A percentile compares a stretch with the other conserved stretches of the same genome.
These are phyloP conservation scores for Onychostruthus taczanowskii DNA, from an alignment of 2,113 vertebrate genomes.

Conservation along the genomic window DNA sequence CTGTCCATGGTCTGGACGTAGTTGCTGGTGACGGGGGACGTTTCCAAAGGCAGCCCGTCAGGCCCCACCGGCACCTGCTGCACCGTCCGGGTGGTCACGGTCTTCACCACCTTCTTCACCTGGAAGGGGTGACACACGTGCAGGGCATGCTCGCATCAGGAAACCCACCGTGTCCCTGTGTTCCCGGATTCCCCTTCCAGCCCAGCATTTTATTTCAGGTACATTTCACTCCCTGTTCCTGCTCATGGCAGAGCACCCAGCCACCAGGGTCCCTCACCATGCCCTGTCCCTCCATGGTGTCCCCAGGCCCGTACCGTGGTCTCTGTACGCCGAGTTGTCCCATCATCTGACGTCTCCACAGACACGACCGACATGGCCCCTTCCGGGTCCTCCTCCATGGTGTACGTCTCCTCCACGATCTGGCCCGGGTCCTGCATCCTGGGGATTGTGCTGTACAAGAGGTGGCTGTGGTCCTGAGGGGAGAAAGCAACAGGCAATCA, in stretches of 20 bases:
- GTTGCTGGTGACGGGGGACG: slow-evolving; percentile 71
- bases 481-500: not conserved
- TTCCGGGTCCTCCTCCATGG: slow-evolving; percentile 86
- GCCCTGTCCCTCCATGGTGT: not conserved
- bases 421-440: slow-evolving; percentile 94
- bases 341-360: slow-evolving; percentile 87
- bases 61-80: slow-evolving; percentile 77
- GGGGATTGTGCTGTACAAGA: slow-evolving; percentile 77
- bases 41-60: slow-evolving; percentile 72
- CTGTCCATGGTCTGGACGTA: slow-evolving; percentile 86
- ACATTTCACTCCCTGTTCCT: not conserved
- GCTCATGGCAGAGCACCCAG: not conserved
- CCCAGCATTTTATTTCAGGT: not conserved
- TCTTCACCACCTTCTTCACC: slow-evolving; percentile 95
- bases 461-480: slow-evolving; percentile 75
- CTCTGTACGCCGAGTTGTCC: slow-evolving; percentile 89
- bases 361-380: slow-evolving; percentile 82
- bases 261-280: not conserved
- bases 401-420: slow-evolving; percentile 85
- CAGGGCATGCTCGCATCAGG: not conserved
- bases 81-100: slow-evolving; percentile 87
- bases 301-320: slow-evolving; percentile 75
- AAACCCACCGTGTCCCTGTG: rapidly evolving
- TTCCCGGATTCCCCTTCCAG: not conserved
- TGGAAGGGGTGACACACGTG: not conserved